Base-by-base conservation (phyloP, 2,113 vertebrate species). In the Tetrax tetrax region DNA sequence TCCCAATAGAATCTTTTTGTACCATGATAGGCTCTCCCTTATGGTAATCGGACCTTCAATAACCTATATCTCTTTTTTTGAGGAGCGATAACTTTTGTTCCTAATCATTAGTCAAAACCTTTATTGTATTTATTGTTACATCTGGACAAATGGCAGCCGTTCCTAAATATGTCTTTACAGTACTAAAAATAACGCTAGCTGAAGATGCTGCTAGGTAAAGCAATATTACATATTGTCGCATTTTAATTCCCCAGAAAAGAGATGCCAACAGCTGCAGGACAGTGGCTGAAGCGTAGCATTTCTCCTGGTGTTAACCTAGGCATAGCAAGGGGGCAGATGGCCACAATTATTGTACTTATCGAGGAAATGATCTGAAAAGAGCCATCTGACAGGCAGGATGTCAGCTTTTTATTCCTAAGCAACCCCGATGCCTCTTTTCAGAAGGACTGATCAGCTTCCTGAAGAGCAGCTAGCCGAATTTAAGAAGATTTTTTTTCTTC, bases 321-420 rank as follows among this genome's bases (percentile, higher is more conserved):
- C 20, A 35, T 48, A 86, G 86, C 43, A 50, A 88, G 23, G 70
- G 28, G 24, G 76, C 48, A 70, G 41, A 31, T 43, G 92, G 56
- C 21, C 43, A 64, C 65, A 70, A 51, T 85, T 79, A 68, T 31
- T 72, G 63, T 86, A 47, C 71, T 88, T 92, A 81, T 22, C 56
- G 53, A 64, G 51, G 74, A 70, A 71, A 88, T 77, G 75, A 88
- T 84, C 70, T 45, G 60, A 66, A 87, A 77, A 87, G 56, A 28
- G 29, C 33, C 27, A 33, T 48, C 64, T 78, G 88, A 78, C 66
- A 83, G 84, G 33, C 82, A 84, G 60, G 24, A 61, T 78, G 56
- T 7, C 45, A 35, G 84, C 74, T 72, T 95, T 72, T 59, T 45
- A 84, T 90, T 95, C 63, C 84, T 87, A 89, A 65, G 84, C 63